phyloP scores from a whole-genome alignment of 2,888 invertebrate species.

The Isoperla grammatica region DNA sequence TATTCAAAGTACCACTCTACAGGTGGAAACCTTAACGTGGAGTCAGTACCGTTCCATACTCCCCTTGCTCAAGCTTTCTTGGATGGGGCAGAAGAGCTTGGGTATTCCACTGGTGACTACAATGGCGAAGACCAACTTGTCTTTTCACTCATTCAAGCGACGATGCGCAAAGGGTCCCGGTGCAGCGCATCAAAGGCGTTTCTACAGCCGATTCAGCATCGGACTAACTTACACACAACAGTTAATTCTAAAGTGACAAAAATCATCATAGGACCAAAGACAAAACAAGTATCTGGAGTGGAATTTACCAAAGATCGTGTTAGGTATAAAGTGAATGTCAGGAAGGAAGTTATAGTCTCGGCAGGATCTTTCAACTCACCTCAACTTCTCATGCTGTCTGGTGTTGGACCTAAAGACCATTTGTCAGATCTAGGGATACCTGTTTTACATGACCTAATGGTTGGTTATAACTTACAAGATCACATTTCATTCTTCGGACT shows the following conservation, averaged over 20 bases:
- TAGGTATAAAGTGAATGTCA: constrained; percentile 33
- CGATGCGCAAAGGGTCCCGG: constrained; percentile 72
- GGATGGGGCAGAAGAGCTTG: constrained; percentile 19
- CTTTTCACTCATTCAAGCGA: constrained; percentile 54
- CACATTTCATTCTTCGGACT: constrained; percentile 44
- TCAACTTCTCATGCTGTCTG: constrained; percentile 50
- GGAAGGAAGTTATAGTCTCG: constrained; percentile 43
- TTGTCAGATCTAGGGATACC: constrained; percentile 44
- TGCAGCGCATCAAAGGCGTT: constrained; percentile 85
- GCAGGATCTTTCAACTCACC: constrained; percentile 53
- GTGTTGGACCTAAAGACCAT: constrained; percentile 56
- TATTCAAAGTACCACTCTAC: constrained; percentile 31
- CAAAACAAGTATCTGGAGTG: constrained; percentile 36
- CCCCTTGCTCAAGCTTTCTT: constrained; percentile 13
- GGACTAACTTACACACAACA: constrained; percentile 72
- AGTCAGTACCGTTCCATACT: constrained; percentile 38
- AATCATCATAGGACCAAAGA: constrained; percentile 35
- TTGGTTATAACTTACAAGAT: constrained; percentile 56
- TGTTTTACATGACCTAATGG: constrained; percentile 53
- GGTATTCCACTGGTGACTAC: constrained; percentile 36
- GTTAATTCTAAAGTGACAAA: constrained; percentile 68
- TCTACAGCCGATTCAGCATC: constrained; percentile 72
- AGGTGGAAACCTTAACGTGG: constrained; percentile 40
- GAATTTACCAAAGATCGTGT: constrained; percentile 35
- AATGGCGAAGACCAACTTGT: constrained; percentile 40